phyloP scores from a whole-genome alignment of 2,888 invertebrate species.

The Eilema sororculum region DNA sequence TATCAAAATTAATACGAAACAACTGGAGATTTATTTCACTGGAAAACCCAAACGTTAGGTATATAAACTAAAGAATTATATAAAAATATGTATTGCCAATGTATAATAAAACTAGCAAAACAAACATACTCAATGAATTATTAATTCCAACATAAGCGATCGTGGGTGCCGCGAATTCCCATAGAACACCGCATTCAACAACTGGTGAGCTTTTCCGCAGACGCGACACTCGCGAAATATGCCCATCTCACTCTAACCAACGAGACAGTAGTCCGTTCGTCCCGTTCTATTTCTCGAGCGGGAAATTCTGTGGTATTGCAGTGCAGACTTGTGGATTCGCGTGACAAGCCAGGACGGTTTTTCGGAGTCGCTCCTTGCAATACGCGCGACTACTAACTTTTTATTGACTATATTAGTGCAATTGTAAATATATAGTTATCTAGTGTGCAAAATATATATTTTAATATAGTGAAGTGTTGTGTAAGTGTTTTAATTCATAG shows the following conservation, averaged over 20 bases:
- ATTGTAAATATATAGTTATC: constrained; percentile 44
- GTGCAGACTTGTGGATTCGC: constrained; percentile 82
- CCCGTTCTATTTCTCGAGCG: constrained; percentile 64
- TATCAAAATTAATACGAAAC: not conserved
- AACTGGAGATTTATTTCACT: not conserved
- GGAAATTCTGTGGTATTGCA: constrained; percentile 73
- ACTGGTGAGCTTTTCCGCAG: constrained; percentile 64
- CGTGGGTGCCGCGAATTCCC: constrained; percentile 41
- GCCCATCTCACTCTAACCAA: constrained; percentile 55
- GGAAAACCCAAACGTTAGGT: not conserved
- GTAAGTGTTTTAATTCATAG: constrained; percentile 51
- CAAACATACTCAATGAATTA: constrained; percentile 51
- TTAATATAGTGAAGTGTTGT: constrained; percentile 48
- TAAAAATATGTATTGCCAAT: constrained; percentile 27
- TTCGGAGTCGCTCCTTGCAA: constrained; percentile 49
- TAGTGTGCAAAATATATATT: constrained; percentile 29
- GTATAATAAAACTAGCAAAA: constrained; percentile 40
- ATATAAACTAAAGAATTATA: not conserved
- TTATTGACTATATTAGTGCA: constrained; percentile 50
- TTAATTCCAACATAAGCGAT: constrained; percentile 53
- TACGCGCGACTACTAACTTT: constrained; percentile 50
- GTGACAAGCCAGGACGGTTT: constrained; percentile 71
- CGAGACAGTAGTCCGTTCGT: constrained; percentile 39
- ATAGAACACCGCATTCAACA: constrained; percentile 53
- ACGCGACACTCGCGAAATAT: constrained; percentile 51